A percentile compares a stretch with the other conserved stretches of the same genome.
These are phyloP conservation scores for Melanerpes formicivorus DNA, from an alignment of 2,113 vertebrate species.

Conservation along the genomic window DNA sequence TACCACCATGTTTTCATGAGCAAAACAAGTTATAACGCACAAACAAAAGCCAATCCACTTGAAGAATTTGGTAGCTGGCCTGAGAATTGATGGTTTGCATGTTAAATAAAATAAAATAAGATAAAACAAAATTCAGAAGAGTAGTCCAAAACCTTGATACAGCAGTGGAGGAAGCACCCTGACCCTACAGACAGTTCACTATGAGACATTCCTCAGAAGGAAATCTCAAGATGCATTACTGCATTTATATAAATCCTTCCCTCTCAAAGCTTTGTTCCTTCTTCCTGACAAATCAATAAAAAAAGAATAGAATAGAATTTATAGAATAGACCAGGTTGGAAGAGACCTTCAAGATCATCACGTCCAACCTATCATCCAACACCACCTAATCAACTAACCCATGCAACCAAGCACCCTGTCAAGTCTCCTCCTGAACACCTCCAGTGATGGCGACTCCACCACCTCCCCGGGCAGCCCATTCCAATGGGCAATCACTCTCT, in stretches of 20 bases:
- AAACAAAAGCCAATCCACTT: not conserved
- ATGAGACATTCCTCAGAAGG: not conserved
- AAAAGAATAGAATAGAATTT: too few species aligned
- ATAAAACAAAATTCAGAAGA: not conserved
- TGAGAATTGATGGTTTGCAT: not conserved
- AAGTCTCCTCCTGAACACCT: too few species aligned
- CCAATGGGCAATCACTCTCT: too few species aligned
- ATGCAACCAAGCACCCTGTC: too few species aligned
- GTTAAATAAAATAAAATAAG: not conserved
- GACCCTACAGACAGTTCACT: not conserved
- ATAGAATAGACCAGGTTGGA: too few species aligned
- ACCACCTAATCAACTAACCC: too few species aligned
- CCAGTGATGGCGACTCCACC: too few species aligned
- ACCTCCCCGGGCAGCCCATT: too few species aligned
- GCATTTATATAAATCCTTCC: not conserved
- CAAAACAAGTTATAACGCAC: not conserved
- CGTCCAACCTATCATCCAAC: too few species aligned
- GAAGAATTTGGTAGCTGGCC: not conserved
- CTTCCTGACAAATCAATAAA: slow-evolving; percentile 29
- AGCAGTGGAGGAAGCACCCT: not conserved
- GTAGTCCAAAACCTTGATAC: not conserved
- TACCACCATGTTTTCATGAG: not conserved
- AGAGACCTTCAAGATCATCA: too few species aligned
- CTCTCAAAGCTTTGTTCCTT: slow-evolving; percentile 1
- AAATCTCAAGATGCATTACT: not conserved